These are phyloP conservation scores for Odontothrips loti DNA, from an alignment of 2,888 invertebrate genomes.

Conservation along the genomic window DNA sequence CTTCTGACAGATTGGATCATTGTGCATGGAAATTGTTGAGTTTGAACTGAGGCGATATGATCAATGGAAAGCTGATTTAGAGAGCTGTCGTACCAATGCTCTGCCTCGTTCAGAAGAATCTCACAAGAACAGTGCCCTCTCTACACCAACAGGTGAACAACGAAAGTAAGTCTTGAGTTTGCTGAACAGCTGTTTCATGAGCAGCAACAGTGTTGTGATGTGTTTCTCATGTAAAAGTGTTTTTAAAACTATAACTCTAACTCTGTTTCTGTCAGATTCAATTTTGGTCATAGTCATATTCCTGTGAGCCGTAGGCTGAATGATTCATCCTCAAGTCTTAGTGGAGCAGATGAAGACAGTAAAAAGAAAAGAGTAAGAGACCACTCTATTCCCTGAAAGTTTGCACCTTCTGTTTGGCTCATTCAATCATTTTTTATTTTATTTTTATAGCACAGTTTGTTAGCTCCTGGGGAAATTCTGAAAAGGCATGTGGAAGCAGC, in stretches of 20 bases:
- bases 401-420: neutral
- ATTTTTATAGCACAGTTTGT: neutral
- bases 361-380: neutral
- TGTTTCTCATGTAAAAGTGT: neutral
- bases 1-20: constrained; percentile 73
- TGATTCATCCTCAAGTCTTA: neutral
- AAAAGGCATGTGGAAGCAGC: constrained; percentile 5
- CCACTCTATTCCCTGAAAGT: neutral
- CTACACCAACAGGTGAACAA: neutral
- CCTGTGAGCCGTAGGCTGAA: constrained; percentile 45
- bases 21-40: constrained; percentile 95
- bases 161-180: neutral
- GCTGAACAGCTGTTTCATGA: too few relatives aligned
- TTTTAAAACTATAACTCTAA: neutral
- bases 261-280: neutral
- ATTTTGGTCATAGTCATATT: neutral
- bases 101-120: constrained; percentile 3
- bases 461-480: constrained; percentile 28
- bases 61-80: constrained; percentile 78
- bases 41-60: constrained; percentile 91
- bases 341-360: neutral
- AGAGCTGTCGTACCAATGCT: constrained; percentile 47
- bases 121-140: constrained; percentile 50
- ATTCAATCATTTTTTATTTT: neutral
- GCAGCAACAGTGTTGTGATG: neutral